Conservation (phyloP, 1,140 invertebrate genomes). For the Orius insidiosus region DNA sequence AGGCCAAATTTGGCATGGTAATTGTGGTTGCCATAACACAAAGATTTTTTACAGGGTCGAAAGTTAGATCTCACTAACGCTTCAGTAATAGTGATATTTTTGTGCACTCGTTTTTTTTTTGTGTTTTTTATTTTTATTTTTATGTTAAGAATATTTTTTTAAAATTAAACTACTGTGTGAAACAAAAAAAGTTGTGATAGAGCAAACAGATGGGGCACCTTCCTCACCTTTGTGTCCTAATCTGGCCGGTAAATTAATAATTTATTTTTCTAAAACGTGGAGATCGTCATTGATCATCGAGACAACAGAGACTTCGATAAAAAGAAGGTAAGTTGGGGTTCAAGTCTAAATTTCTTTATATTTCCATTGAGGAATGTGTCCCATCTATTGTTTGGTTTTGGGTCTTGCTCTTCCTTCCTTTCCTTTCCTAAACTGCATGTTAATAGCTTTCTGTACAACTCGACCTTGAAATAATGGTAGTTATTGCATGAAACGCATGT, state of each 20-base stretch:
- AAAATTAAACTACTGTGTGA: neutral
- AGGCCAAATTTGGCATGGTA: neutral
- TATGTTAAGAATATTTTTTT: neutral
- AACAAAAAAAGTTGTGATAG: neutral
- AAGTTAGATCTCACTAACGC: conserved; percentile 6
- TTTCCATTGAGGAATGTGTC: conserved; percentile 21
- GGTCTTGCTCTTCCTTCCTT: conserved; percentile 7
- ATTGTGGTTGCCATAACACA: neutral
- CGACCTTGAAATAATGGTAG: too few relatives aligned
- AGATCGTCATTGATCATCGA: too few relatives aligned
- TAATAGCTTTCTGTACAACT: conserved; percentile 11
- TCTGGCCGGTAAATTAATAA: neutral
- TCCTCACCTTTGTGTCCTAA: conserved; percentile 17
- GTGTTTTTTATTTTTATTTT: conserved; percentile 11
- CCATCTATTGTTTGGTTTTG: conserved; percentile 19
- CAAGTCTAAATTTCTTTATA: conserved; percentile 10
- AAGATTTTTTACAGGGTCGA: conserved; percentile 2
- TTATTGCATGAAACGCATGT: too few relatives aligned
- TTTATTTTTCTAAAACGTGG: neutral
- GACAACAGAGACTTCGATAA: too few relatives aligned
- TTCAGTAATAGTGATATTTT: conserved; percentile 7
- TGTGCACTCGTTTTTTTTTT: conserved; percentile 10
- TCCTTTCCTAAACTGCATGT: conserved; percentile 9
- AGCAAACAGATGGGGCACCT: conserved; percentile 21
- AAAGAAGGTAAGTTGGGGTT: conserved; percentile 13